phyloP scores from a whole-genome alignment of 2,888 invertebrate genomes.

The Euzetes globulus region DNA sequence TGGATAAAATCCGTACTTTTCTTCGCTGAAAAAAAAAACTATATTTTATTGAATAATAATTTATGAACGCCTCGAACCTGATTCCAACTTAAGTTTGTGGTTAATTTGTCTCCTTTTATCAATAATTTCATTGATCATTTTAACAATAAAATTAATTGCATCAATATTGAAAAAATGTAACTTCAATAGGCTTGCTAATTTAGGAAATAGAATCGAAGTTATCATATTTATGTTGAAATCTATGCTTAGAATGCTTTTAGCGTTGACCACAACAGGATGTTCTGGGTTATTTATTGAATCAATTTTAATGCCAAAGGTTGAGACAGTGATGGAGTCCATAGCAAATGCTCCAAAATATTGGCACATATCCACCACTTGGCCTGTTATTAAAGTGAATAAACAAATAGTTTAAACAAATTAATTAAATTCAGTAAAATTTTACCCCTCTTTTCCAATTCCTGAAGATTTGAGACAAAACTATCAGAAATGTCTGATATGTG shows the following conservation, averaged over 20 bases:
- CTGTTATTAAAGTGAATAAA: neutral
- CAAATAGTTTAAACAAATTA: neutral
- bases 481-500: conserved; percentile 22
- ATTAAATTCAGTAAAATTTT: neutral
- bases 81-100: too few relatives aligned
- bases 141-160: too few relatives aligned
- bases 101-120: too few relatives aligned
- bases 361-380: conserved; percentile 13
- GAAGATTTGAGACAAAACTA: conserved; percentile 12
- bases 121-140: too few relatives aligned
- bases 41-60: neutral
- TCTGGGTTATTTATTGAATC: conserved; percentile 29
- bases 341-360: conserved; percentile 22
- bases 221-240: conserved; percentile 10
- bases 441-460: neutral
- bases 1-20: conserved; percentile 26
- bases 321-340: conserved; percentile 31
- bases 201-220: neutral
- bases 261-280: conserved; percentile 29
- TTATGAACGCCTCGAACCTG: too few relatives aligned
- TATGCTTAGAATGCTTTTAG: conserved; percentile 9
- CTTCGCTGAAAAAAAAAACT: neutral
- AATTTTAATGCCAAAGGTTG: conserved; percentile 27
- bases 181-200: conserved; percentile 15
- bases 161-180: too few relatives aligned